Evolutionary conservation across 2,888 invertebrate genomes (phyloP).

Genomic region (Gastrophysa polygoni): DNA sequence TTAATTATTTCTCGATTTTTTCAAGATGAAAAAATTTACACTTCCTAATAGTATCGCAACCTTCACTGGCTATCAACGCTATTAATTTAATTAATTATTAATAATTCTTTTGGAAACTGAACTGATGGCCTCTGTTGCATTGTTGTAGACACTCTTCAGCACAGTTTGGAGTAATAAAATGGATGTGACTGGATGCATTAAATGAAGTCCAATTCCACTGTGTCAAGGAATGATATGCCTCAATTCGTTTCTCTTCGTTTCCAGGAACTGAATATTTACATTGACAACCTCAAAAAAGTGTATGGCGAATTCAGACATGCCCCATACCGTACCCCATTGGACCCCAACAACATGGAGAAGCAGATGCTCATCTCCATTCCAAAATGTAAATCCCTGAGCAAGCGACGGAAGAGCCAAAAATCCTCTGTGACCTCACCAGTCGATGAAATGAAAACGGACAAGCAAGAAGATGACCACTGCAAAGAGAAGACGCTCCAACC

Average conservation of each 20-base stretch:
- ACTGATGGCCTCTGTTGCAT: too few species aligned
- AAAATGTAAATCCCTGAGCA: slow-evolving; percentile 32
- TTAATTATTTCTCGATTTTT: too few species aligned
- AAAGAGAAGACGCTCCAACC: slow-evolving; percentile 14
- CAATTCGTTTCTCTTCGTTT: slow-evolving; percentile 39
- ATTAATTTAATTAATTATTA: too few species aligned
- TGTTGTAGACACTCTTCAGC: too few species aligned
- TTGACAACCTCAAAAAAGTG: slow-evolving; percentile 71
- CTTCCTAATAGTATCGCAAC: too few species aligned
- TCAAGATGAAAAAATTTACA: too few species aligned
- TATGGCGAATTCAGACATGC: slow-evolving; percentile 78
- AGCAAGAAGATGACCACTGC: background rate
- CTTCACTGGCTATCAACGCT: too few species aligned
- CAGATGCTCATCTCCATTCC: slow-evolving; percentile 72
- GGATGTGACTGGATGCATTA: too few species aligned
- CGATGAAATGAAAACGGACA: slow-evolving; percentile 1
- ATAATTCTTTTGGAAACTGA: too few species aligned
- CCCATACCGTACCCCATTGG: slow-evolving; percentile 71
- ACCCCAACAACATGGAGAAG: slow-evolving; percentile 65
- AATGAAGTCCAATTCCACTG: too few species aligned
- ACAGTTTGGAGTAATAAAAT: too few species aligned
- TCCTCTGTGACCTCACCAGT: slow-evolving; percentile 1
- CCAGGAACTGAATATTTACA: slow-evolving; percentile 78
- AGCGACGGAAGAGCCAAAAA: slow-evolving; percentile 9
- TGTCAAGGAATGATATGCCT: background rate